Base-by-base conservation (phyloP, 37 sponge, comb jelly and placozoan genomes). In the Petrosia ficiformis region DNA sequence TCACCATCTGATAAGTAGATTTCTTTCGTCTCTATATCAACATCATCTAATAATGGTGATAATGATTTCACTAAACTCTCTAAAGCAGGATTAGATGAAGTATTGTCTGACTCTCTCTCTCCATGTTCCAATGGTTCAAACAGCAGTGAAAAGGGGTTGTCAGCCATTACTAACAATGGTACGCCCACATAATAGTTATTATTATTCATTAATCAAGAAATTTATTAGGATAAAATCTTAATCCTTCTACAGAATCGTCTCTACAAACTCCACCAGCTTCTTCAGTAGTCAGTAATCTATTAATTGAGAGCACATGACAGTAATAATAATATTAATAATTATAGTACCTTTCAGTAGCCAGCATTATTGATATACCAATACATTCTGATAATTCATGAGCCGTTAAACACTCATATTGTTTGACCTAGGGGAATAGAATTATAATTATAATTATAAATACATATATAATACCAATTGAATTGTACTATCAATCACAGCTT, bases 221-320 rank as follows among this genome's bases (percentile, higher is more conserved):
- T 36, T 69, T 76, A 74, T 98, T 98, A 1, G 86, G 83, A 59
- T 87, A 98, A 77, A 98, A 98, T 42, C 88, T 68, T 36, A 98
- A 80, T 59, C 99, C 99, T 57, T 98, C 95, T 26, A 95, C 87
- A 14, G 95, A 87, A 29, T 98, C 95, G 68, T 98, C 99, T 56
- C 99, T 39, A 66, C 99, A 98, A 19, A 92, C 39, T 26, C 65
- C 52, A 11, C 95, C 95, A 22, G 85, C 85, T 33, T 79, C 69
- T 70, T 98, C 99, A 25, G 95, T 90, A 14, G 82, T 42, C 54
- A 89, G 72, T 54, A 95, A 72, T 57, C 93, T 94, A 42, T 33
- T 33, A 28, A 73, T 24, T 48, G 25, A 72, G 42, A 36, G 5
- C 56, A 52, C 59, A 74, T 57, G 44, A 29, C 21, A 22, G 25